Conservation (phyloP, 1,140 invertebrate genomes). For the Anthonomus grandis region DNA sequence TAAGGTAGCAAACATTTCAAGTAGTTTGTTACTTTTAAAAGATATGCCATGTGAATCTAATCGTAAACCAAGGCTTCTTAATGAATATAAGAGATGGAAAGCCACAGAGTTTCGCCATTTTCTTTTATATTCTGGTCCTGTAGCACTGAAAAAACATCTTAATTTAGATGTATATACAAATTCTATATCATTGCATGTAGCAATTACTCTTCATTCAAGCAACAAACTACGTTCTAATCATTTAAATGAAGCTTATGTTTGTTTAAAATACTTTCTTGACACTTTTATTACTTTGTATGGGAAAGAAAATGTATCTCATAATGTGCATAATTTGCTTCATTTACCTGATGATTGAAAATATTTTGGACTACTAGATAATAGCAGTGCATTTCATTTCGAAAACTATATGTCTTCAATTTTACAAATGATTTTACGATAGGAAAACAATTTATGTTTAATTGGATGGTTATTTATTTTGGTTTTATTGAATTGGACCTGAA, state of each 20-base stretch:
- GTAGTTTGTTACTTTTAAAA: too few species aligned
- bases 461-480: too few species aligned
- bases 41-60: slow-evolving; percentile 46
- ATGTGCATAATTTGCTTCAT: slow-evolving; percentile 35
- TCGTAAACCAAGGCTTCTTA: slow-evolving; percentile 45
- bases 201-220: slow-evolving; percentile 23
- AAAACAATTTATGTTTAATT: too few species aligned
- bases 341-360: slow-evolving; percentile 22
- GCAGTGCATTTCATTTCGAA: slow-evolving; percentile 7
- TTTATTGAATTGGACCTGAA: too few species aligned
- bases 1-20: too few species aligned
- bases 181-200: slow-evolving; percentile 45
- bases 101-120: slow-evolving; percentile 52
- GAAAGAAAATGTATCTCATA: slow-evolving; percentile 26
- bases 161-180: slow-evolving; percentile 44
- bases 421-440: too few species aligned
- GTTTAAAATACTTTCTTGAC: slow-evolving; percentile 28
- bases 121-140: slow-evolving; percentile 50
- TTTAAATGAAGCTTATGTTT: slow-evolving; percentile 14
- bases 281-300: slow-evolving; percentile 29
- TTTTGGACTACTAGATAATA: slow-evolving; percentile 8
- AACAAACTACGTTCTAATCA: too few species aligned
- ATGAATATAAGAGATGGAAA: slow-evolving; percentile 49
- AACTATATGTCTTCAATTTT: too few species aligned
- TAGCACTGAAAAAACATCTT: slow-evolving; percentile 44